phyloP scores from a whole-genome alignment of 2,888 invertebrate species.

The Mythimna pallens region DNA sequence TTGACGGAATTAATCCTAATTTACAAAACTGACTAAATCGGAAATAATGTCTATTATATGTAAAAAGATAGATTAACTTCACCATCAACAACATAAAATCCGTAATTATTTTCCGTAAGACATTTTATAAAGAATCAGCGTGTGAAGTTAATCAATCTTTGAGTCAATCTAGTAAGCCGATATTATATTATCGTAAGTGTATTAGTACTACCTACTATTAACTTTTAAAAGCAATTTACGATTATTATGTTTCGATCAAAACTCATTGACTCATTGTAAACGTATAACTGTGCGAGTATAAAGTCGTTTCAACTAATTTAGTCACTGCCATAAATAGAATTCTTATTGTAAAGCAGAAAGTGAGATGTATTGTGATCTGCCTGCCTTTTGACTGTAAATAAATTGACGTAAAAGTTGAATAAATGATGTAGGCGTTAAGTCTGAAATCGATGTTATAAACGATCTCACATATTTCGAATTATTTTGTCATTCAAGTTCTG shows the following conservation, averaged over 20 bases:
- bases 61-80: conserved; percentile 13
- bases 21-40: conserved; percentile 19
- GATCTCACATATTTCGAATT: conserved; percentile 47
- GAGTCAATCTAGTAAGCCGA: conserved; percentile 34
- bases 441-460: conserved; percentile 29
- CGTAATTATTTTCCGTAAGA: background rate
- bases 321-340: conserved; percentile 61
- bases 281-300: conserved; percentile 17
- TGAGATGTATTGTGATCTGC: conserved; percentile 31
- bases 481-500: conserved; percentile 21
- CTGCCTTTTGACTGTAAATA: conserved; percentile 24
- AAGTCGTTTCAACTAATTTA: conserved; percentile 27
- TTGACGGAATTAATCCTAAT: conserved; percentile 44
- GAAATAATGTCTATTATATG: background rate
- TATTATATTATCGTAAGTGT: conserved; percentile 20
- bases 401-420: conserved; percentile 18
- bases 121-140: conserved; percentile 5
- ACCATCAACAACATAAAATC: background rate
- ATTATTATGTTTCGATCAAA: conserved; percentile 6
- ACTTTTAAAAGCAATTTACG: conserved; percentile 22
- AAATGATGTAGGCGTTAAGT: conserved; percentile 31
- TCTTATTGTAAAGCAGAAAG: conserved; percentile 26
- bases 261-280: conserved; percentile 29
- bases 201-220: conserved; percentile 20
- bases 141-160: background rate